Conservation (phyloP, 2,113 vertebrate genomes). For the Pandion haliaetus region DNA sequence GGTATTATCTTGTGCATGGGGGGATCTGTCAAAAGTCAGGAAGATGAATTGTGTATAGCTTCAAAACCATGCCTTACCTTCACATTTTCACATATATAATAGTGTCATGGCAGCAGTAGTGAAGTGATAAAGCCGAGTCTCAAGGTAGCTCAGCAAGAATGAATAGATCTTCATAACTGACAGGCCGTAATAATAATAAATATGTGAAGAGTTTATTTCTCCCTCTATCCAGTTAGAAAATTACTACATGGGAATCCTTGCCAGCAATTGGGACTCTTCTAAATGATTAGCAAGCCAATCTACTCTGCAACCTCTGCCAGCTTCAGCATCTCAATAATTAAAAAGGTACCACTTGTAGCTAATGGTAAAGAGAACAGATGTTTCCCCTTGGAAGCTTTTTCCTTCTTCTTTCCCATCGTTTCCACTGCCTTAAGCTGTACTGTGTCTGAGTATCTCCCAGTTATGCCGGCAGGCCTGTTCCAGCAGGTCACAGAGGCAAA, state of each 20-base stretch:
- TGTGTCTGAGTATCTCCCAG: background rate
- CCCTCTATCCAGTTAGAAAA: constrained; percentile 31
- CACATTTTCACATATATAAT: background rate
- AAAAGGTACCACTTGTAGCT: constrained; percentile 18
- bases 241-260: background rate
- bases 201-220: constrained; percentile 33
- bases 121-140: constrained; percentile 28
- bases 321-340: constrained; percentile 42
- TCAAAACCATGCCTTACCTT: background rate
- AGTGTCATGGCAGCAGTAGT: background rate
- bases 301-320: background rate
- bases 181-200: constrained; percentile 52
- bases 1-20: background rate
- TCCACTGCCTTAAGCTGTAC: background rate
- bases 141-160: background rate
- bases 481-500: background rate
- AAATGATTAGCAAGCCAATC: constrained; percentile 37
- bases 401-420: background rate
- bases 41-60: background rate
- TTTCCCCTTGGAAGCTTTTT: background rate
- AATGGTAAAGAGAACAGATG: background rate
- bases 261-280: background rate
- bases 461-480: background rate
- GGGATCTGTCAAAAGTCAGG: background rate
- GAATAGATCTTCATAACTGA: constrained; percentile 47